phyloP scores from a whole-genome alignment of 2,113 vertebrate genomes.

The Gnathonemus longibarbis region DNA sequence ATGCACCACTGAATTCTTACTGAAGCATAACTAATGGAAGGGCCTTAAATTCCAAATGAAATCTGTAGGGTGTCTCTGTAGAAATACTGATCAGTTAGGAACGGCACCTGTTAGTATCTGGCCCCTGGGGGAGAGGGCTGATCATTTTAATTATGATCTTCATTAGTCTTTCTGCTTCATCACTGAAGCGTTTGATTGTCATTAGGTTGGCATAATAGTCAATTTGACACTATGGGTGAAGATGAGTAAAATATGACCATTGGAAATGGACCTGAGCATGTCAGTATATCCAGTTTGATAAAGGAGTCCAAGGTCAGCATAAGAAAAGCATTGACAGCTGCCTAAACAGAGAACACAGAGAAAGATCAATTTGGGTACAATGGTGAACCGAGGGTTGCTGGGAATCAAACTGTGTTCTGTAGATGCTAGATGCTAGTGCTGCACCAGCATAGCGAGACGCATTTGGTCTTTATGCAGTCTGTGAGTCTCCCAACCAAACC shows the following conservation, averaged over 20 bases:
- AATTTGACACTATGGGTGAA: not conserved
- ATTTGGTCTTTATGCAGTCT: not conserved
- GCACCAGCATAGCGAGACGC: not conserved
- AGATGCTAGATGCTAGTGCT: not conserved
- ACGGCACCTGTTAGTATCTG: not conserved
- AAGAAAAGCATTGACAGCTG: not conserved
- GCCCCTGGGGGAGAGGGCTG: not conserved
- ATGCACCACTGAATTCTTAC: slow-evolving; percentile 16
- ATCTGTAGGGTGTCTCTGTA: not conserved
- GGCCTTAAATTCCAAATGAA: not conserved
- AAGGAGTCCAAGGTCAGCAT: not conserved
- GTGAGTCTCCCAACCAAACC: not conserved
- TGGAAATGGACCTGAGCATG: not conserved
- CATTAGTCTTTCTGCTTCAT: not conserved
- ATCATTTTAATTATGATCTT: not conserved
- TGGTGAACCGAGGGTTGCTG: not conserved
- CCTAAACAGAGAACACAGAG: not conserved
- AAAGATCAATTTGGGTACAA: not conserved
- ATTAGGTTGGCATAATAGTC: not conserved
- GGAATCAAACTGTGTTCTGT: not conserved
- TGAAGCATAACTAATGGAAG: not conserved
- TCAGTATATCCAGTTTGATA: not conserved
- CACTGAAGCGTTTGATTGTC: not conserved
- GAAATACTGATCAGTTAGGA: not conserved
- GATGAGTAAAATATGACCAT: not conserved